Evolutionary conservation across 2,888 invertebrate species (phyloP), one percentile per base, ranked within the genome.

Genomic region (Argyresthia goedartella): DNA sequence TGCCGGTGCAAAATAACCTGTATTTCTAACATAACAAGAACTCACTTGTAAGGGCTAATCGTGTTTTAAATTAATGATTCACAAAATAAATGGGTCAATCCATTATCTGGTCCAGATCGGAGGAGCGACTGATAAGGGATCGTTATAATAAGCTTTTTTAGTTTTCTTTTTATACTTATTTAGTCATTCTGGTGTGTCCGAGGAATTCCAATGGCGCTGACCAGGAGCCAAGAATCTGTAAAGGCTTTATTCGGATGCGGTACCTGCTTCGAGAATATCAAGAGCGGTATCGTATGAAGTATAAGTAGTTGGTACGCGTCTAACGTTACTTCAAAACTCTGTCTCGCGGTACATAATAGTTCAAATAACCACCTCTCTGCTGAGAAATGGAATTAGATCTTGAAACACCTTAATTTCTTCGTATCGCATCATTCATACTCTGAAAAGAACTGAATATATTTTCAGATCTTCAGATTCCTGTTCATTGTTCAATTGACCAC

Each of bases 71-170:
- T 74, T 71, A 77, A 74, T 78, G 82, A 81, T 76, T 78, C 79
- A 78, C 71, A 66, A 65, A 63, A 66, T 75, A 79, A 84, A 81
- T 82, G 84, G 81, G 76, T 80, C 81, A 79, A 78, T 81, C 73
- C 76, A 77, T 81, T 82, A 84, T 85, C 80, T 25, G 57, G 65
- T 66, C 64, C 73, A 74, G 68, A 81, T 81, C 84, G 14, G 14
- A 25, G 25, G 25, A 25, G 34, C 36, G 15, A 8, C 36, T 77
- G 84, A 84, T 85, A 84, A 76, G 68, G 69, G 67, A 71, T 74
- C 72, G 69, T 72, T 70, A 73, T 77, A 73, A 25, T 25, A 25
- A 25, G 25, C 74, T 58, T 62, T 67, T 66, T 67, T 64, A 65
- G 60, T 62, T 62, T 74, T 69, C 68, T 69, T 66, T 63, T 73